Evolutionary conservation across 1,140 invertebrate genomes (phyloP), one percentile per base, ranked within the genome.

Genomic region (Pectinophora gossypiella): DNA sequence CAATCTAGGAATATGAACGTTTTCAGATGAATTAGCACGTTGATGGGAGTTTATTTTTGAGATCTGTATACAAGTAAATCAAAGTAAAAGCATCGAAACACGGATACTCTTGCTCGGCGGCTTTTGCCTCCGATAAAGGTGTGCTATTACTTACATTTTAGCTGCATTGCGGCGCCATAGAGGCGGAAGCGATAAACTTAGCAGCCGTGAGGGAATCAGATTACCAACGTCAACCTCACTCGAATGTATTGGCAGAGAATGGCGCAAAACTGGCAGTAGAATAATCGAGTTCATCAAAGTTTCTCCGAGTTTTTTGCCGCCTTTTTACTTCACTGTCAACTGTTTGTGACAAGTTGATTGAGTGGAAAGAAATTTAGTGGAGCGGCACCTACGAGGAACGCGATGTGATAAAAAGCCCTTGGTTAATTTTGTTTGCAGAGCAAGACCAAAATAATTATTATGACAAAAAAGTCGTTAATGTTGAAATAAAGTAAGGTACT

Each of bases 191-290:
- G 61, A 68, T 69, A 70, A 68, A 61, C 50, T 60, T 59, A 61
- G 61, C 66, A 56, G 58, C 62, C 63, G 71, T 65, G 62, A 77
- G 74, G 64, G 67, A 67, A 80, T 77, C 74, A 77, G 74, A 77
- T 80, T 72, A 71, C 56, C 69, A 55, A 57, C 69, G 75, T 78
- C 67, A 64, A 63, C 59, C 57, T 59, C 60, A 60, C 62, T 48
- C 47, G 51, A 6, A 56, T 51, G 48, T 72, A 76, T 64, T 72
- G 67, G 65, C 64, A 64, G 43, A 59, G 61, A 72, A 72, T 70
- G 53, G 61, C 44, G 23, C 43, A 56, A 54, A 61, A 64, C 51
- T 65, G 67, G 61, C 72, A 68, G 42, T 53, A 32, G 68, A 55
- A 63, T 67, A 57, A 68, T 67, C 57, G 16, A 46, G 42, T 13